Base-by-base conservation (phyloP, 2,113 vertebrate genomes). In the Callorhinus ursinus region DNA sequence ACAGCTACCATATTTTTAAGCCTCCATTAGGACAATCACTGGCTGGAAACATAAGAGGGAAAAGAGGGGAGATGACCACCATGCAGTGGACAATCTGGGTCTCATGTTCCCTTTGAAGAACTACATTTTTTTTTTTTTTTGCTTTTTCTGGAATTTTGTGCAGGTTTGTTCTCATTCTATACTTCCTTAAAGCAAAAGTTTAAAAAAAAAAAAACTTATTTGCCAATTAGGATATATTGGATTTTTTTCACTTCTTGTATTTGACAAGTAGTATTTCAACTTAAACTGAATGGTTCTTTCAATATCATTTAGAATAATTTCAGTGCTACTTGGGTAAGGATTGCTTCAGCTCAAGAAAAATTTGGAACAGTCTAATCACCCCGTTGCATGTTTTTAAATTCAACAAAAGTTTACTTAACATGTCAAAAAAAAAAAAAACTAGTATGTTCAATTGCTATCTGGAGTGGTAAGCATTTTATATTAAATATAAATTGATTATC, bases 131-230 rank as follows among this genome's bases (percentile, higher is more conserved):
- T 95, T 97, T 98, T 95, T 98, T 98, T 94, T 84, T 84, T 67
- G 13, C 88, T 95, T 98, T 98, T 80, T 96, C 57, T 92, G 94
- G 80, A 96, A 95, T 94, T 98, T 97, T 98, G 51, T 98, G 61
- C 93, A 88, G 53, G 18, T 96, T 98, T 93, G 11, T 97, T 97
- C 86, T 81, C 72, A 97, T 97, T 90, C 42, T 93, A 7, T 97
- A 93, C 81, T 72, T 98, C 95, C 95, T n/a, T 96, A 72, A 93
- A n/a, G 18, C n/a, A 98, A 72, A 97, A 97, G 31, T 65, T 80
- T 57, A 86, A 24, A 89, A 53, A 21, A 19, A 21, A 19, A 31
- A 96, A 92, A 63, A 63, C 15, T 39, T 96, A 97, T 98, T 97
- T 95, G 96, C 97, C 96, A 80, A 90, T 94, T 82, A 88, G 63